Percentiles rank a stretch among this genome's conserved stretches.
Evolutionary conservation across 2,888 invertebrate species (phyloP).

Genomic region (Morpho achilles): DNA sequence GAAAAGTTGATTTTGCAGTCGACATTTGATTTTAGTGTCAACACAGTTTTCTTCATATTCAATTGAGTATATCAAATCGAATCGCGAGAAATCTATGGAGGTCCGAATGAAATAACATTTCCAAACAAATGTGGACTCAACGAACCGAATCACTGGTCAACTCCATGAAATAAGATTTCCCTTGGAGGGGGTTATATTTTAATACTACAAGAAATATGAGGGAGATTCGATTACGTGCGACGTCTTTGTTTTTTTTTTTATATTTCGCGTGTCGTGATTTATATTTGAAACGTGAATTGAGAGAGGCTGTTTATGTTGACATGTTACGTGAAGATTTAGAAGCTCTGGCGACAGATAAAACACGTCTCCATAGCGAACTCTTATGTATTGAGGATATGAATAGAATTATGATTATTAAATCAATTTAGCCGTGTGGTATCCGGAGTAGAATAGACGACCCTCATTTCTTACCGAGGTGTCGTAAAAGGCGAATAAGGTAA

Average conservation of each 20-base stretch:
- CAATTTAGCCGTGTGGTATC: too few species aligned
- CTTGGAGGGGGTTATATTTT: constrained; percentile 15
- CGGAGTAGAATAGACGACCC: too few species aligned
- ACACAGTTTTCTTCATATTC: constrained; percentile 18
- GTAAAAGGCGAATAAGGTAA: too few species aligned
- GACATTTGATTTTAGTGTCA: neutral
- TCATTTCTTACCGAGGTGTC: too few species aligned
- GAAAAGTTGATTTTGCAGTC: constrained; percentile 1
- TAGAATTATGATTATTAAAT: too few species aligned
- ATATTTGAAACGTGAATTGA: neutral
- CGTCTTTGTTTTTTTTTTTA: constrained; percentile 1
- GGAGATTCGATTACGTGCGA: constrained; percentile 16
- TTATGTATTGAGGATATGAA: too few species aligned
- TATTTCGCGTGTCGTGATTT: neutral
- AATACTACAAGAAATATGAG: constrained; percentile 14
- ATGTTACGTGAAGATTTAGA: too few species aligned
- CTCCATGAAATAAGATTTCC: constrained; percentile 23
- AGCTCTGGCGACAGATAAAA: too few species aligned
- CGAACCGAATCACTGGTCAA: constrained; percentile 41
- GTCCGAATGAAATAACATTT: constrained; percentile 34
- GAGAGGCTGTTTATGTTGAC: too few species aligned
- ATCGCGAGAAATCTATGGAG: constrained; percentile 37
- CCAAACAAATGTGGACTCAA: constrained; percentile 51
- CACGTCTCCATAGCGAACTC: too few species aligned
- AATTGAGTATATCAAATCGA: constrained; percentile 42